Base-by-base conservation (phyloP, 1,140 invertebrate species). In the Tenebrio molitor region DNA sequence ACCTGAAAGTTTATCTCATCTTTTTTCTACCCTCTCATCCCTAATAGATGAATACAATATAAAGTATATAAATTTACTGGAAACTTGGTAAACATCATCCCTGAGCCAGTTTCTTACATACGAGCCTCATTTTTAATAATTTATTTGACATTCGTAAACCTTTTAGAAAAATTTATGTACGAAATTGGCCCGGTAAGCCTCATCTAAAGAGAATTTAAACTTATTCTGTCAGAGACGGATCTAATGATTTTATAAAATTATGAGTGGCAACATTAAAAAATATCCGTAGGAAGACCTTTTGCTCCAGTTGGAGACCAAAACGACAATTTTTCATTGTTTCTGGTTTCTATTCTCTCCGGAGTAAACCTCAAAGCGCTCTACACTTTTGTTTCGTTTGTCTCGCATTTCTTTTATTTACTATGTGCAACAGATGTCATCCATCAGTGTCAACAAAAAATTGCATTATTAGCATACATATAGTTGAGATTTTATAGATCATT, bases 401-500 rank as follows among this genome's bases (percentile, higher is more conserved):
- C 21, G 17, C 10, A n/a, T 53, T 53, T 53, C 46, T 53, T 53
- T 53, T 53, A 53, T 53, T 53, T 53, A 53, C 46, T 12, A 53
- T 19, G 46, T 53, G 62, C 62, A 65, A 65, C 62, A 65, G 15
- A 65, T 65, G 33, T 23, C 62, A 65, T 65, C 17, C 62, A 39
- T 39, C 62, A 65, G 39, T 65, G 62, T 65, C 33, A 65, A 23
- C 7, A 41, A 65, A 65, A 65, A 65, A 65, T 39, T 39, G 62
- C 33, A 65, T 65, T 65, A 65, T 64, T 41, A 65, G 6, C 62
- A 65, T 39, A 42, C 33, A 29, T 42, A 65, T 19, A 65, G 34
- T 36, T 0, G 62, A 65, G 62, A 65, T 65, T 65, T 65, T 65
- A 65, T 36, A 65, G 62, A 65, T 65, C 19, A 65, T 42, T 42